Evolutionary conservation across 2,888 invertebrate species (phyloP).

Genomic region (Adineta ricciae): DNA sequence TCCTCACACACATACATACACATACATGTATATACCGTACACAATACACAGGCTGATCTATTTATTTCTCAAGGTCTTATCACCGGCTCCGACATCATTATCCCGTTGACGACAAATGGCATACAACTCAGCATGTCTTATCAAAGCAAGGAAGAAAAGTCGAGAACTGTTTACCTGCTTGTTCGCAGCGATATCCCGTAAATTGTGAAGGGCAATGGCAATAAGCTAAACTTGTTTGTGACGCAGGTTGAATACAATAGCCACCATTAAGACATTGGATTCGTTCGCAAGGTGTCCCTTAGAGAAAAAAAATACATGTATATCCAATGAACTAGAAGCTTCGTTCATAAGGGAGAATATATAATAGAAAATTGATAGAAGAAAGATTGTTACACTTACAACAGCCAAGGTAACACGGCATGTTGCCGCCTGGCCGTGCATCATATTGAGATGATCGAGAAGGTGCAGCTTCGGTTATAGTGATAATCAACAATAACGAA

Average conservation of each 20-base stretch:
- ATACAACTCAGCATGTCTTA: neutral
- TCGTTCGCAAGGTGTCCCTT: slow-evolving; percentile 1
- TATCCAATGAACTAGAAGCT: neutral
- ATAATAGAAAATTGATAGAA: neutral
- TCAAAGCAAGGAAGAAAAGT: neutral
- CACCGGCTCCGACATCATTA: neutral
- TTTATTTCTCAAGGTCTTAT: slow-evolving; percentile 13
- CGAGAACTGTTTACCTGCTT: neutral
- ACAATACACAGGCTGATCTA: neutral
- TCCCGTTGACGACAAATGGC: neutral
- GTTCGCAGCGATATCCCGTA: slow-evolving; percentile 11
- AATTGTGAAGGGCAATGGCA: neutral
- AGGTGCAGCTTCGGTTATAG: neutral
- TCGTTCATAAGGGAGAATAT: neutral
- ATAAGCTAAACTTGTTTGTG: neutral
- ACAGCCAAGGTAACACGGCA: neutral
- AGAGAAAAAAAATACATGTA: neutral
- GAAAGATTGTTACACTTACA: neutral
- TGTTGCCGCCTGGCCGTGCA: neutral
- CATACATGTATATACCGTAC: neutral
- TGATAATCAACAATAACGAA: neutral
- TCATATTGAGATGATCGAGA: neutral
- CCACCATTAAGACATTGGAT: slow-evolving; percentile 15
- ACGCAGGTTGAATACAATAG: neutral
- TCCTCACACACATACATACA: neutral